Evolutionary conservation across 1,140 invertebrate genomes (phyloP).

Genomic region (Drosophila subpulchrella): DNA sequence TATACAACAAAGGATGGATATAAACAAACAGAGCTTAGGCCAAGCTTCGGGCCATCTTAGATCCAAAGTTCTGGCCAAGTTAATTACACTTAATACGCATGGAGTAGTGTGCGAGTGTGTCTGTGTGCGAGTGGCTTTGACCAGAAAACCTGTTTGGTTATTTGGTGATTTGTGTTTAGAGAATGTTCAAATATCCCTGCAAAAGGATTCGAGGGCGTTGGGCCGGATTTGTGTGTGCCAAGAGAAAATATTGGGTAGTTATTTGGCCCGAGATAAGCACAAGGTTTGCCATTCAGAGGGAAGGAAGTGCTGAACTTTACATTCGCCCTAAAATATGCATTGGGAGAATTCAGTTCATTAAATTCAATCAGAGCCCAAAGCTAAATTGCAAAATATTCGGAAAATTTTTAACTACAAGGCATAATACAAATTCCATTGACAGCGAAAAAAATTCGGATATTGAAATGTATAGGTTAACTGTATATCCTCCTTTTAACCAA

Average conservation of each 20-base stretch:
- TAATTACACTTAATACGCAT: constrained; percentile 80
- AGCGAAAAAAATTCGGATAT: not conserved
- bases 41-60: constrained; percentile 23
- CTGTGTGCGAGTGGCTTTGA: constrained; percentile 39
- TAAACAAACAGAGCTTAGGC: constrained; percentile 54
- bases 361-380: not conserved
- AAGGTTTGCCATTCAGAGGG: not conserved
- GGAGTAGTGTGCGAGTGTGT: constrained; percentile 37
- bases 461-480: no score
- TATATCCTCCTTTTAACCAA: no score
- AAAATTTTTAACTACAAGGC: not conserved
- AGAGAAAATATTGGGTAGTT: constrained; percentile 28
- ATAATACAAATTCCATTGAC: no score
- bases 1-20: constrained; percentile 62
- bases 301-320: not conserved
- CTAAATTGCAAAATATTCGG: no score
- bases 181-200: constrained; percentile 18
- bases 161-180: constrained; percentile 70
- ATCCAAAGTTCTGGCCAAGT: constrained; percentile 58
- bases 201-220: constrained; percentile 15
- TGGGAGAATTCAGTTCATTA: not conserved
- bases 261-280: constrained; percentile 17
- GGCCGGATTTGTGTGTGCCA: constrained; percentile 12
- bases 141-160: constrained; percentile 67
- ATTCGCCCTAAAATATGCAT: not conserved